These are phyloP conservation scores for Chymomyza caudatula DNA, from an alignment of 2,888 invertebrate species.

Conservation along the genomic window DNA sequence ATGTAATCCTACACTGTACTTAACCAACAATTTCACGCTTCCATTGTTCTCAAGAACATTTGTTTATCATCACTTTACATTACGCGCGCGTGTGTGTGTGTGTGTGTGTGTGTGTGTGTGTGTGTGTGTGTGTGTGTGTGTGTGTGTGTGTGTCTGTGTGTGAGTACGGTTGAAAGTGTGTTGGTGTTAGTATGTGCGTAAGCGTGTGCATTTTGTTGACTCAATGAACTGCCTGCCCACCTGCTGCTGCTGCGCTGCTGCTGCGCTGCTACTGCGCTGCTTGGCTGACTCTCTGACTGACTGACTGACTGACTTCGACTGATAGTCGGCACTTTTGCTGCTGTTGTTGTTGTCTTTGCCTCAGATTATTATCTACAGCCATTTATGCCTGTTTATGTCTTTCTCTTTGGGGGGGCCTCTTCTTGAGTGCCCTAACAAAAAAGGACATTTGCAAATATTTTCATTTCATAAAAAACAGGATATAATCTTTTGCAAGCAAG, in stretches of 20 bases:
- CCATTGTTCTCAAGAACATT: slow-evolving; percentile 65
- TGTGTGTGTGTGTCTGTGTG: neutral
- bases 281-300: neutral
- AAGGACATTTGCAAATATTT: slow-evolving; percentile 49
- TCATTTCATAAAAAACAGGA: slow-evolving; percentile 29
- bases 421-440: slow-evolving; percentile 7
- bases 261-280: neutral
- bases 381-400: slow-evolving; percentile 53
- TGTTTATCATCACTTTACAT: slow-evolving; percentile 69
- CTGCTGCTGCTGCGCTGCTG: neutral
- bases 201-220: neutral
- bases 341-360: neutral
- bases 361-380: slow-evolving; percentile 49
- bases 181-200: slow-evolving; percentile 16
- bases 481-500: slow-evolving; percentile 34
- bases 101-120: neutral
- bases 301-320: neutral
- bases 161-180: neutral
- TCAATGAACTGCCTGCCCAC: neutral
- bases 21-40: slow-evolving; percentile 54
- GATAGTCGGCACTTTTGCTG: neutral
- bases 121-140: neutral
- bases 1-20: no score
- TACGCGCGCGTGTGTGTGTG: slow-evolving; percentile 16
- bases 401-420: slow-evolving; percentile 9